A percentile compares a stretch with the other conserved stretches of the same genome.
phyloP scores from a whole-genome alignment of 2,888 invertebrate species.

The Trissolcus brochymenae region DNA sequence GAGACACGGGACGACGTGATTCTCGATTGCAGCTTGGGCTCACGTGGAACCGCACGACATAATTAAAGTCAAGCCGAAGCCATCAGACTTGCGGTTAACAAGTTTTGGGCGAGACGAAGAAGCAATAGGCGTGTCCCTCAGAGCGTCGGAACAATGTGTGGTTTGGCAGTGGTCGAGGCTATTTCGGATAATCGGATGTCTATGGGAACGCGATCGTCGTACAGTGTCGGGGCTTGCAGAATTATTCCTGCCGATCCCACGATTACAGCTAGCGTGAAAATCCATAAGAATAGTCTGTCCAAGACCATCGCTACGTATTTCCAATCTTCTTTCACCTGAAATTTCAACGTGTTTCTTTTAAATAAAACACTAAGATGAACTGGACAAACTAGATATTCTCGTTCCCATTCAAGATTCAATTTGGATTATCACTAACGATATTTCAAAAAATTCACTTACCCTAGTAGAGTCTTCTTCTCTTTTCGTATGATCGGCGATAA shows the following conservation, averaged over 20 bases:
- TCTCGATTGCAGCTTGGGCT: constrained; percentile 13
- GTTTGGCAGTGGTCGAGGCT: constrained; percentile 91
- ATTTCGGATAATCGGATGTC: constrained; percentile 93
- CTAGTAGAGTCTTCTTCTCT: constrained; percentile 94
- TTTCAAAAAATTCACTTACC: constrained; percentile 78
- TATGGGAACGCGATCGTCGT: constrained; percentile 89
- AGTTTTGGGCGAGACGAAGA: constrained; percentile 31
- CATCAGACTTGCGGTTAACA: constrained; percentile 40
- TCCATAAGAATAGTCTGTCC: constrained; percentile 94
- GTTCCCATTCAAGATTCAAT: not conserved
- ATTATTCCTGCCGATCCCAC: constrained; percentile 95
- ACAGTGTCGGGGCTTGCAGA: constrained; percentile 91
- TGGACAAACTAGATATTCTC: not conserved
- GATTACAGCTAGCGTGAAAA: constrained; percentile 93
- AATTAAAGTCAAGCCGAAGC: constrained; percentile 13
- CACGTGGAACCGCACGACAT: too few species aligned
- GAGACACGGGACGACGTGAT: constrained; percentile 28
- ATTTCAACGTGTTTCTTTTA: constrained; percentile 77
- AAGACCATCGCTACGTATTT: constrained; percentile 97
- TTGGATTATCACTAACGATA: not conserved
- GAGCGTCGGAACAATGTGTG: constrained; percentile 79
- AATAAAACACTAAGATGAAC: not conserved
- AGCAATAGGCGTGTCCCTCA: constrained; percentile 65
- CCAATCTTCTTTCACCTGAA: constrained; percentile 94
- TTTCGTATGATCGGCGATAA: constrained; percentile 94